Percentiles rank a stretch among this genome's conserved stretches.
Conservation (phyloP, 2,888 invertebrate species). For the Theretra japonica region DNA sequence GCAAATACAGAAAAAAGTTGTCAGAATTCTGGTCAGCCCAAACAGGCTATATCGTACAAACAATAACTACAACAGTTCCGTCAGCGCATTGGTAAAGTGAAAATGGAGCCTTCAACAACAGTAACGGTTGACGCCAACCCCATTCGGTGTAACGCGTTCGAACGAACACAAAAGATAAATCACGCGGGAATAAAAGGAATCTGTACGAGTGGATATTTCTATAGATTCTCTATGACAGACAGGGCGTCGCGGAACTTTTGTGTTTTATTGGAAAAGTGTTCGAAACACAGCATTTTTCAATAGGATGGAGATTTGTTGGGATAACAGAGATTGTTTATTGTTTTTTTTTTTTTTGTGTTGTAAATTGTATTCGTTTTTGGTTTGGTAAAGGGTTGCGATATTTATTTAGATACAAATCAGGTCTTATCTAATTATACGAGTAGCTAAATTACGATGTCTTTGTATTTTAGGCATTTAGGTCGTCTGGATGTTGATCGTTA, state of each 20-base stretch:
- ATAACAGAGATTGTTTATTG: conserved; percentile 21
- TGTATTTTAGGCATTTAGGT: too few species aligned
- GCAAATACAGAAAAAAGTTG: too few species aligned
- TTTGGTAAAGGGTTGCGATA: neutral
- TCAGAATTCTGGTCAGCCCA: too few species aligned
- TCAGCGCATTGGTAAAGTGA: neutral
- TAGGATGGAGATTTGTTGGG: conserved; percentile 27
- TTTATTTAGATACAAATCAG: too few species aligned
- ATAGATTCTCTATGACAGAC: conserved; percentile 51
- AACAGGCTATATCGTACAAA: neutral
- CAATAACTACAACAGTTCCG: neutral
- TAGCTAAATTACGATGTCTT: too few species aligned
- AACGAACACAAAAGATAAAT: conserved; percentile 51
- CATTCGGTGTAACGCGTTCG: conserved; percentile 34
- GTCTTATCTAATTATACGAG: too few species aligned
- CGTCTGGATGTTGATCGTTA: too few species aligned
- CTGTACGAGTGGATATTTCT: conserved; percentile 42
- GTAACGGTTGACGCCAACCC: conserved; percentile 42
- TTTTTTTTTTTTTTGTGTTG: neutral
- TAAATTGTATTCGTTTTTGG: conserved; percentile 3
- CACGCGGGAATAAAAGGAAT: conserved; percentile 50
- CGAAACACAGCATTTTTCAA: conserved; percentile 42
- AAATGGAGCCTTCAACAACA: conserved; percentile 7
- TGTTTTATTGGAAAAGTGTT: conserved; percentile 55
- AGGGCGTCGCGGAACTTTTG: conserved; percentile 53